Conservation (phyloP, 2,797 vertebrate species). For the Trematomus bernacchii region DNA sequence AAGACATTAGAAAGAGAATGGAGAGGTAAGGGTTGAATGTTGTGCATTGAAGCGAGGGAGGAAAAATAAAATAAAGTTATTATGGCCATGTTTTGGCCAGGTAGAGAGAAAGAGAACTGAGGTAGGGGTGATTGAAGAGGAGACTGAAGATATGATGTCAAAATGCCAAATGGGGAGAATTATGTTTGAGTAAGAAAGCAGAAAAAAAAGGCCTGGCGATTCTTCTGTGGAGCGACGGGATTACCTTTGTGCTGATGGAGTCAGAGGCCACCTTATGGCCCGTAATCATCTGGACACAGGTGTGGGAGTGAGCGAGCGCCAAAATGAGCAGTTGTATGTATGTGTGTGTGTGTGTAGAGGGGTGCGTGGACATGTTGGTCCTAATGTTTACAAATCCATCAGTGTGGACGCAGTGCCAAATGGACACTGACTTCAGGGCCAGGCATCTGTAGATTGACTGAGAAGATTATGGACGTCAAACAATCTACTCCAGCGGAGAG, state of each 20-base stretch:
- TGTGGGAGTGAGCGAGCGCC: slow-evolving; percentile 37
- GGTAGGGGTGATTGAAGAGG: slow-evolving; percentile 50
- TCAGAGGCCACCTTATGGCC: slow-evolving; percentile 74
- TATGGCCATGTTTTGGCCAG: slow-evolving; percentile 72
- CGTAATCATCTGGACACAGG: slow-evolving; percentile 75
- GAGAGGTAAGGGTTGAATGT: slow-evolving; percentile 85
- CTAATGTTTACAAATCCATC: slow-evolving; percentile 85
- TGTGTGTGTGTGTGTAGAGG: slow-evolving; percentile 43
- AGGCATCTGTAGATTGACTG: slow-evolving; percentile 65
- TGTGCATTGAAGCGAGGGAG: slow-evolving; percentile 78
- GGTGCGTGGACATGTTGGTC: slow-evolving; percentile 63
- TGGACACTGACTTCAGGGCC: slow-evolving; percentile 81
- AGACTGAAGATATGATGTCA: slow-evolving; percentile 78
- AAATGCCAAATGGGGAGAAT: slow-evolving; percentile 83
- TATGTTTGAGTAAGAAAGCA: slow-evolving; percentile 82
- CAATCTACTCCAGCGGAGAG: slow-evolving; percentile 51
- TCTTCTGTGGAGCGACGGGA: slow-evolving; percentile 78
- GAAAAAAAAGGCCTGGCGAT: slow-evolving; percentile 79
- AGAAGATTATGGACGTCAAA: slow-evolving; percentile 58
- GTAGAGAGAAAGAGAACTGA: slow-evolving; percentile 53
- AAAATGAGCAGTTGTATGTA: too few species aligned
- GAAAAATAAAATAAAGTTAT: slow-evolving; percentile 87
- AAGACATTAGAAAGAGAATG: slow-evolving; percentile 81
- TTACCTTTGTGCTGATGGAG: slow-evolving; percentile 87
- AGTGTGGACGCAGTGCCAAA: slow-evolving; percentile 78